Evolutionary conservation across 1,140 invertebrate species (phyloP), one percentile per base, ranked within the genome.

Genomic region (Thaumatotibia leucotreta): DNA sequence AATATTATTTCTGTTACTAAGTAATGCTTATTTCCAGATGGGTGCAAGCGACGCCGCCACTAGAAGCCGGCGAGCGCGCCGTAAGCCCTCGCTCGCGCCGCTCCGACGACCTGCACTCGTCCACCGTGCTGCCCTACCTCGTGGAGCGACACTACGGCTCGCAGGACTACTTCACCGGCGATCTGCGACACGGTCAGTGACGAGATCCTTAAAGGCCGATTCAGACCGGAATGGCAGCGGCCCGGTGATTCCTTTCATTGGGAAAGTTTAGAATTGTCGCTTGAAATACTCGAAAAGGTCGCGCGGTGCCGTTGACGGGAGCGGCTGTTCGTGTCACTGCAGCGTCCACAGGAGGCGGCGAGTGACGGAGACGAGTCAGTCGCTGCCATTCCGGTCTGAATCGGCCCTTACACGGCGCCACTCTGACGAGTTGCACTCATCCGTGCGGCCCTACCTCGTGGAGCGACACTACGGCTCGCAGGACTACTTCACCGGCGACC

Each of bases 51-150:
- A 77, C 77, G 32, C 91, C 91, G 1, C 64, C 83, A 0, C 39
- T 86, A 4, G 76, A 74, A 17, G 45, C 80, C 0, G 89, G 86
- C 4, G 89, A 92, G 72, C 69, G 69, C n/a, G 54, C 82, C 4
- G 84, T 91, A 67, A 93, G 93, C 49, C 94, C 86, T 5, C 76
- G 87, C 0, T 86, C 86, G 35, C 80, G 83, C 0, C 81, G 84
- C 11, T 85, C 82, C 27, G 96, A 98, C 88, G 93, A 94, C 69
- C 93, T 95, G 68, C 95, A 97, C 79, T 94, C 93, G 73, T 98
- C 97, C 93, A 98, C 97, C 66, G 97, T 98, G 72, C 91, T 98
- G 69, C 97, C 97, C 32, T 98, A 98, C 91, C 92, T 99, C 71
- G 94, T 97, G 72, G 95, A 97, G 80, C 93, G 96, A 82, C 96